Base-by-base conservation (phyloP, 2,797 vertebrate genomes). In the Etheostoma perlongum region DNA sequence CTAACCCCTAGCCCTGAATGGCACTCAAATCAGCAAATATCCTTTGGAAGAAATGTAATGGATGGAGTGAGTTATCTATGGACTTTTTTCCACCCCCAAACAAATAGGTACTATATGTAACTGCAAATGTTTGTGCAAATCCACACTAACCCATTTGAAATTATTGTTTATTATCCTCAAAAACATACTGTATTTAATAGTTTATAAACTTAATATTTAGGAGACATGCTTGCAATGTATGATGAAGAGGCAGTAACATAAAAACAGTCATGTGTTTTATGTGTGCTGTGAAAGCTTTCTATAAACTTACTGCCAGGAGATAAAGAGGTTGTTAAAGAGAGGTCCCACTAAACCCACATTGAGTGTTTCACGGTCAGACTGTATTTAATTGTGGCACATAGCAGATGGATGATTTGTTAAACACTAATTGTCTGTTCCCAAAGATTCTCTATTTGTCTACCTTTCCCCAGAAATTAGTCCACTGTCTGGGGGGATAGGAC, bases 401-500 rank as follows among this genome's bases (percentile, higher is more conserved):
- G 49, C 83, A 68, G 76, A 77, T 61, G 77, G 83, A 68, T 54
- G 71, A 79, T 77, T 78, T 88, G 65, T 76, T 83, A 81, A 76
- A 88, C 83, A 84, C 25, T 67, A 74, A 72, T 71, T 68, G 71
- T 84, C 72, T 85, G 81, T 48, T 2, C 8, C 30, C 30, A 30
- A 40, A 40, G 40, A 40, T 30, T 30, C 30, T 30, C 8, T 40
- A 10, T 89, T 69, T 89, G 66, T 78, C 21, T 86, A 55, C 58
- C 62, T 79, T 54, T 76, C 36, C 19, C 25, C 21, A 72, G 53
- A 81, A 78, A 82, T 81, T 25, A 48, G 59, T 75, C 25, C 65
- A 11, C 54, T 82, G 83, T 90, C 83, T 90, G 83, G 76, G 59
- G 3, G 27, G 60, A 72, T 71, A 78, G 82, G 81, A 80, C 76